phyloP scores from a whole-genome alignment of 2,888 invertebrate species.

The Ectobius pallidus region DNA sequence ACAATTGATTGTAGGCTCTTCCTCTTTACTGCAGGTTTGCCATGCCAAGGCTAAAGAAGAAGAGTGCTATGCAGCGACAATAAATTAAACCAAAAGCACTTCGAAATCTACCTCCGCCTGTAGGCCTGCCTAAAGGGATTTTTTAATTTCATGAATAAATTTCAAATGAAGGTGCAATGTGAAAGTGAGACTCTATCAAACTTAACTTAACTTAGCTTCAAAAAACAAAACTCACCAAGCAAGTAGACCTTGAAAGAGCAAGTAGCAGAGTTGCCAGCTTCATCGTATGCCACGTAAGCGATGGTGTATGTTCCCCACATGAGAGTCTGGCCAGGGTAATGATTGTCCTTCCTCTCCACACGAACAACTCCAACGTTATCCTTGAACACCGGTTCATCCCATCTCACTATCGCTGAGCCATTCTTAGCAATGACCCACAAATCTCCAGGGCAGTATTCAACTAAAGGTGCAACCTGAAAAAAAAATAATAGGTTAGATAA shows the following conservation, averaged over 20 bases:
- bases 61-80: no score
- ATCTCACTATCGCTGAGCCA: constrained; percentile 86
- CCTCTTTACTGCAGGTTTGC: no score
- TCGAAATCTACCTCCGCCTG: no score
- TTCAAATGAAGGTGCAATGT: no score
- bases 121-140: no score
- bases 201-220: no score
- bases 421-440: constrained; percentile 93
- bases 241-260: constrained; percentile 93
- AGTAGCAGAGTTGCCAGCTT: constrained; percentile 87
- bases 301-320: constrained; percentile 93
- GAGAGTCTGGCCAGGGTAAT: constrained; percentile 84
- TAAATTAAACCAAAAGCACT: no score
- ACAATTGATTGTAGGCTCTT: no score
- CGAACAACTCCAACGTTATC: constrained; percentile 85
- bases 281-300: constrained; percentile 92
- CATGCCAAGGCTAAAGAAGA: no score
- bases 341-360: constrained; percentile 84
- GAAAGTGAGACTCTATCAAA: no score
- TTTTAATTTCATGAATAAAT: no score
- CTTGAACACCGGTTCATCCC: constrained; percentile 91
- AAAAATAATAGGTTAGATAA: neutral
- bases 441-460: constrained; percentile 92
- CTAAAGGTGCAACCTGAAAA: constrained; percentile 72
- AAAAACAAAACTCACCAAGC: constrained; percentile 76